These are phyloP conservation scores for Leptopilina myrica DNA, from an alignment of 2,888 invertebrate genomes.

Conservation along the genomic window DNA sequence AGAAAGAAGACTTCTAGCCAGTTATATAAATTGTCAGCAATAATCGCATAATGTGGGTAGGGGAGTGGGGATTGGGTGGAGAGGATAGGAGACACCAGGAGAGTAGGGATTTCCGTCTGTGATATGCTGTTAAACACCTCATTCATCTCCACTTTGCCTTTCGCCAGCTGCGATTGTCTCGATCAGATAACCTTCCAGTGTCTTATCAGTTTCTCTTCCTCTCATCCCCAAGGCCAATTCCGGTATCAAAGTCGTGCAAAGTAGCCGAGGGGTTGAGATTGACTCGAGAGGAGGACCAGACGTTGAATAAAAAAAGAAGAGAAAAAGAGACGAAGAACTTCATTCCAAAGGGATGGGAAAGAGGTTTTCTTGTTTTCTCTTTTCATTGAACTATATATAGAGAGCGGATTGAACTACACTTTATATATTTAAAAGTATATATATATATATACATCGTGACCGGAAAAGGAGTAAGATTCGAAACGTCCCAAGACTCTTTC, in stretches of 20 bases:
- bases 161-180: conserved; percentile 53
- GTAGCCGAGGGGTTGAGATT: conserved; percentile 43
- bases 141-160: conserved; percentile 13
- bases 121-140: conserved; percentile 16
- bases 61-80: neutral
- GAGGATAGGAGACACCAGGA: neutral
- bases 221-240: conserved; percentile 52
- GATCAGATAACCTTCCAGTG: conserved; percentile 53
- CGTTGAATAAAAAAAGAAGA: conserved; percentile 40
- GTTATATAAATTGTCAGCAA: neutral
- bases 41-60: neutral
- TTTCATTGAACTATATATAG: neutral
- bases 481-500: conserved; percentile 5
- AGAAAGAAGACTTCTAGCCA: neutral
- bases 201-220: conserved; percentile 53
- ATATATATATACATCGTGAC: conserved; percentile 5
- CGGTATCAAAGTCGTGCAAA: conserved; percentile 46
- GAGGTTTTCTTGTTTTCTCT: conserved; percentile 51
- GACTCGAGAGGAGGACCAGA: conserved; percentile 47
- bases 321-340: conserved; percentile 25
- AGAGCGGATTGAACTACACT: neutral
- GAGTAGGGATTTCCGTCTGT: neutral
- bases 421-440: no score
- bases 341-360: conserved; percentile 46
- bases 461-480: conserved; percentile 19